Evolutionary conservation across 2,113 vertebrate genomes (phyloP), one percentile per base, ranked within the genome.

Genomic region (Corapipo altera): DNA sequence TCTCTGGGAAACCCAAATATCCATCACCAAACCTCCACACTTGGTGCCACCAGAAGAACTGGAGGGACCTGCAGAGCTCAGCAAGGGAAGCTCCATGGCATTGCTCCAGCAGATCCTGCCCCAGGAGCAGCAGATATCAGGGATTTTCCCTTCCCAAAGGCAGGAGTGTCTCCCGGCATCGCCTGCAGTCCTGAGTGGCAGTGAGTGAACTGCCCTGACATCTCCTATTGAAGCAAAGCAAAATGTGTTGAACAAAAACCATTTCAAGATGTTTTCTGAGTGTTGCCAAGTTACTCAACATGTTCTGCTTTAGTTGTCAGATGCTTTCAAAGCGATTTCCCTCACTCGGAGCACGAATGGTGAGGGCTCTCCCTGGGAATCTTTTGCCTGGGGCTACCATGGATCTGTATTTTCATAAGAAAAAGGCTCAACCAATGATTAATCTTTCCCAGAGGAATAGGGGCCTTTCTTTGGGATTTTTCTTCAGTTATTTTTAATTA

Each of bases 401-500:
- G 92, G 94, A 95, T 94, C 91, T 94, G 67, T 85, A 96, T 94
- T 95, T 95, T 94, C 93, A 79, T 94, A 95, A 91, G 90, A 91
- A 97, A 95, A 88, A 92, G 90, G 85, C 88, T 95, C 78, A 84
- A 46, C 43, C 92, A 93, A 92, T 93, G 91, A 97, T 96, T 94
- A 96, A 96, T 94, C 80, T 89, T 88, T 91, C 81, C 91, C 89
- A 97, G 93, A 90, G 93, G 93, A 97, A 96, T 69, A 52, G 28
- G 79, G 91, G 95, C 85, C 88, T 96, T 97, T 96, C 91, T 96
- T 96, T 83, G 90, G 92, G 65, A 84, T 93, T 96, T 94, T 96
- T 94, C 95, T 96, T 90, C 92, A 91, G 90, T 96, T 97, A 96
- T 95, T 96, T 97, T 97, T 95, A 96, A 96, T 96, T 96, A 96